Evolutionary conservation across 2,113 vertebrate species (phyloP).

Genomic region (Lanius collurio): DNA sequence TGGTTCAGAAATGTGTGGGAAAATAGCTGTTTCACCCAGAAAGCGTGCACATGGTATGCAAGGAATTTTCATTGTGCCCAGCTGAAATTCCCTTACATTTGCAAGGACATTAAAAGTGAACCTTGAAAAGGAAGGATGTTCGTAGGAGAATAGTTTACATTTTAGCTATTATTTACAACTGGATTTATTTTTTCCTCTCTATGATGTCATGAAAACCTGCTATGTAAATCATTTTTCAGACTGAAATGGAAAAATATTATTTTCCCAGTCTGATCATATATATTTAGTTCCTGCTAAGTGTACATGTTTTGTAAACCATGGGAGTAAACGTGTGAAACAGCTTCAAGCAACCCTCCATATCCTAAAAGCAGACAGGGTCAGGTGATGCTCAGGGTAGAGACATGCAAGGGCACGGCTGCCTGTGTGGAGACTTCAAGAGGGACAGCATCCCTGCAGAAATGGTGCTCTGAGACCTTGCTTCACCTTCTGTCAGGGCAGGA

Average conservation of each 20-base stretch:
- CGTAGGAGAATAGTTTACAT: constrained; percentile 41
- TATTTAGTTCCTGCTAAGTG: background rate
- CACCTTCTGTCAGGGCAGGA: background rate
- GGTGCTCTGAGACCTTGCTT: background rate
- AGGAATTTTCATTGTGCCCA: constrained; percentile 64
- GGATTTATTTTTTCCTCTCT: constrained; percentile 56
- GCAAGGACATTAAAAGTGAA: constrained; percentile 12
- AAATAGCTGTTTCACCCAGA: constrained; percentile 46
- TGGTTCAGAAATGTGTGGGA: constrained; percentile 38
- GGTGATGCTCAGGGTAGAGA: background rate
- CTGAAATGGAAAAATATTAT: background rate
- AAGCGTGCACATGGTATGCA: constrained; percentile 40
- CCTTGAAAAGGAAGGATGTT: constrained; percentile 43
- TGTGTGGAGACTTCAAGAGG: background rate
- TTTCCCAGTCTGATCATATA: background rate
- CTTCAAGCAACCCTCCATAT: background rate
- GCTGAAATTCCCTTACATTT: constrained; percentile 48
- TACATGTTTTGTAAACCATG: background rate
- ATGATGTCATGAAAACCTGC: constrained; percentile 19
- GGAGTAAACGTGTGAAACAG: background rate
- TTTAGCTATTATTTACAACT: constrained; percentile 30
- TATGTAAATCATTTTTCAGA: constrained; percentile 19
- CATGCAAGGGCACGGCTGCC: background rate
- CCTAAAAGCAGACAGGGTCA: background rate
- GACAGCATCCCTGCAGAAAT: background rate